Base-by-base conservation (phyloP, 2,113 vertebrate species). In the Galeopterus variegatus region DNA sequence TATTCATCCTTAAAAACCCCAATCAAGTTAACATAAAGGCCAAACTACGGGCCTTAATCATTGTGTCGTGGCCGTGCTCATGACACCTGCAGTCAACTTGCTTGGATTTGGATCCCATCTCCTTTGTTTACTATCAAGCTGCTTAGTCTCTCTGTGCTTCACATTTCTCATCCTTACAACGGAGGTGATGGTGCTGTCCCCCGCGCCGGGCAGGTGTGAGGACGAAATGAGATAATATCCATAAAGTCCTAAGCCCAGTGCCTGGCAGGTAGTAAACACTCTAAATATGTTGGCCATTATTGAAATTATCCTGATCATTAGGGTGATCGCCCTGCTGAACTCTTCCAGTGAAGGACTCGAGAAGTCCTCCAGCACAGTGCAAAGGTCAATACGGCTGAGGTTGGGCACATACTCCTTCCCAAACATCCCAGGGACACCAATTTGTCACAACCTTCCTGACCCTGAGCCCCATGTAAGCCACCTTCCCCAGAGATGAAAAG, bases 51-150 rank as follows among this genome's bases (percentile, higher is more conserved):
- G 62, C 31, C 33, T 28, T 54, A 4, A 0, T 26, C 4, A 24
- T 4, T 1, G 0, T 3, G 24, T 0, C 64, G 65, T 3, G 64
- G 64, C 33, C 5, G 56, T n/a, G 45, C 28, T 41, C 0, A 0
- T 2, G 33, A 56, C 18, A 3, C 21, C 41, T 36, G 33, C 12
- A 69, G 24, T 54, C 56, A 36, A 41, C 64, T 33, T 21, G 82
- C 54, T 33, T 23, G 33, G 9, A 36, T 75, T 56, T n/a, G 12
- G 76, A 28, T 52, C n/a, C 79, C 23, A 2, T 12, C 58, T 69
- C 50, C 2, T 5, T 1, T 9, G 62, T 87, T 85, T 50, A 1
- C 41, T 14, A 24, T 85, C 60, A 69, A 48, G 31, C 56, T 23
- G 18, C n/a, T 48, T 33, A 4, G 28, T 52, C 64, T 36, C 58